Percentiles rank a stretch among this genome's conserved stretches.
Conservation (phyloP, 2,797 vertebrate genomes). For the Philypnodon macrostomus region DNA sequence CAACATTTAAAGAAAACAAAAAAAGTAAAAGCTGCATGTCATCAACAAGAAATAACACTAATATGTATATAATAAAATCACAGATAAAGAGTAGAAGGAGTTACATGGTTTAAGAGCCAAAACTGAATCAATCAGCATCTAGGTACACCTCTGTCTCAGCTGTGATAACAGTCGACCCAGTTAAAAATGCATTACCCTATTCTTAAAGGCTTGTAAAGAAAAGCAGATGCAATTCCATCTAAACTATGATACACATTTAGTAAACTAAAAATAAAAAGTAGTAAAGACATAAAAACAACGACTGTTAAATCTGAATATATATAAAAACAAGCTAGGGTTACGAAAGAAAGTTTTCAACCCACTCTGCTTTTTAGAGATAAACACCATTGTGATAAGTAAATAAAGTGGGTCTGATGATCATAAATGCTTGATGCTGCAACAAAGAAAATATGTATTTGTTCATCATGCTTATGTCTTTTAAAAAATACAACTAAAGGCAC, state of each 20-base stretch:
- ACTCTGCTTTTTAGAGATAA: constrained; percentile 70
- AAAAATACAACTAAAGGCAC: constrained; percentile 79
- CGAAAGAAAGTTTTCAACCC: constrained; percentile 41
- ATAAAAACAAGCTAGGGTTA: constrained; percentile 78
- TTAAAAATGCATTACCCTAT: constrained; percentile 53
- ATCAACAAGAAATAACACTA: constrained; percentile 59
- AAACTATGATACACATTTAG: constrained; percentile 64
- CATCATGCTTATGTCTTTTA: constrained; percentile 52
- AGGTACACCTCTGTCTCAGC: constrained; percentile 33
- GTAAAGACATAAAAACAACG: constrained; percentile 72
- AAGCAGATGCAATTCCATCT: constrained; percentile 61
- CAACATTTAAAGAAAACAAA: constrained; percentile 31
- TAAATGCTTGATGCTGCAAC: constrained; percentile 42
- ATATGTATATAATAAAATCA: constrained; percentile 53
- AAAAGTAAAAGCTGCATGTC: constrained; percentile 58
- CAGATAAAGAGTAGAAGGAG: constrained; percentile 37
- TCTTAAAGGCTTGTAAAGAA: constrained; percentile 47
- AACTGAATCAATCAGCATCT: constrained; percentile 35
- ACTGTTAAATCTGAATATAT: constrained; percentile 86
- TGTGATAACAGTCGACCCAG: constrained; percentile 43
- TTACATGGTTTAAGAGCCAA: constrained; percentile 26
- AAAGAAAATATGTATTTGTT: constrained; percentile 63
- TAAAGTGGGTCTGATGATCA: constrained; percentile 47
- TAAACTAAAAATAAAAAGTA: constrained; percentile 62
- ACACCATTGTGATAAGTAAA: constrained; percentile 64